These are phyloP conservation scores for Syrrhaptes paradoxus DNA, from an alignment of 2,113 vertebrate species.

Conservation along the genomic window DNA sequence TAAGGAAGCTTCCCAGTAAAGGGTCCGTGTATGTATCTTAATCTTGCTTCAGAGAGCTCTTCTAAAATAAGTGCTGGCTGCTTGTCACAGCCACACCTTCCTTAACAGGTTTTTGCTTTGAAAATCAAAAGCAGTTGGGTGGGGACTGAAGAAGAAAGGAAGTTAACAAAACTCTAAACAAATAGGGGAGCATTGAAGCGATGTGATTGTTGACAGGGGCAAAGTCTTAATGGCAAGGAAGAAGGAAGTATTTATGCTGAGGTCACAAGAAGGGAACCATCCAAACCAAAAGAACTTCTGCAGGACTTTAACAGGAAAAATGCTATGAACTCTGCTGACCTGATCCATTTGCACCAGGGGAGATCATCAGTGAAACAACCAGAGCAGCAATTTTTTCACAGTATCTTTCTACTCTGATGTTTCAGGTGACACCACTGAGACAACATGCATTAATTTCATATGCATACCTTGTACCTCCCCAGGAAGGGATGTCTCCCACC, in stretches of 20 bases:
- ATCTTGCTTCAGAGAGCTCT: neutral
- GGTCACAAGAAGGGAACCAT: neutral
- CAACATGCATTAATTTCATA: neutral
- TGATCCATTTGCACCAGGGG: neutral
- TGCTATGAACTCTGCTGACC: neutral
- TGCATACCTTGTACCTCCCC: constrained; percentile 87
- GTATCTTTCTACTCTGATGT: neutral
- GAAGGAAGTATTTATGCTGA: neutral
- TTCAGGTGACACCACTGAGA: neutral
- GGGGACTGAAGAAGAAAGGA: neutral
- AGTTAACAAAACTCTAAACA: neutral
- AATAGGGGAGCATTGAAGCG: neutral
- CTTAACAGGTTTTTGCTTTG: neutral
- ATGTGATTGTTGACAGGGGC: neutral
- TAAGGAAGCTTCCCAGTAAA: neutral
- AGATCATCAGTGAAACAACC: neutral
- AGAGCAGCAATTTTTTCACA: neutral
- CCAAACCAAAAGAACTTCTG: neutral
- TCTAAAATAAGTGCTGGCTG: neutral
- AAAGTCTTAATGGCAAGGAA: neutral
- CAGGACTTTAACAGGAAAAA: neutral
- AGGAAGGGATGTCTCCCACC: constrained; percentile 94
- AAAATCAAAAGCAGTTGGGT: neutral
- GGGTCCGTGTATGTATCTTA: neutral
- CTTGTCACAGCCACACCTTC: neutral